A percentile compares a stretch with the other conserved stretches of the same genome.
Conservation (phyloP, 2,113 vertebrate genomes). For the Opisthocomus hoazin region DNA sequence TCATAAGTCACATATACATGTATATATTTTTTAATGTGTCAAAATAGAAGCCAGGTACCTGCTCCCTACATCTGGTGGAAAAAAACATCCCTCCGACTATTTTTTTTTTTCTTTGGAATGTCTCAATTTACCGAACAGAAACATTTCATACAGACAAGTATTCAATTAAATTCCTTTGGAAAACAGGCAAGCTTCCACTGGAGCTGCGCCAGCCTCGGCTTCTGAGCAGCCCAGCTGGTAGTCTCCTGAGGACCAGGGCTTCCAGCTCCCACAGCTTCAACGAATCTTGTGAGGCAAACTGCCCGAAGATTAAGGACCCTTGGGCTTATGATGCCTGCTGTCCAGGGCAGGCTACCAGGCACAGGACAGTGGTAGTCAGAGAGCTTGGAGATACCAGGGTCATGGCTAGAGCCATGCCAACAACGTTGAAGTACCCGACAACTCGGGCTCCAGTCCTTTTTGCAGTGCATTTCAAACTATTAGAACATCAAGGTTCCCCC, state of each 20-base stretch:
- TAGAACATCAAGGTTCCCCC: background rate
- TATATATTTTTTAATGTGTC: background rate
- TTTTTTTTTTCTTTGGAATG: background rate
- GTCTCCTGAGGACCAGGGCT: background rate
- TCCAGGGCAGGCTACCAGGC: background rate
- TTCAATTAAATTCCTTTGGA: slow-evolving; percentile 27
- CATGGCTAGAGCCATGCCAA: background rate
- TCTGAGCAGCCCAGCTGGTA: slow-evolving; percentile 24
- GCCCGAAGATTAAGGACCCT: background rate
- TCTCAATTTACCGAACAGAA: slow-evolving; percentile 24
- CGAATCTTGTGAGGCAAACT: background rate
- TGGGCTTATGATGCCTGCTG: background rate
- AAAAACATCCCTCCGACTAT: background rate
- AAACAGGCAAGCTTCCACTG: slow-evolving; percentile 20
- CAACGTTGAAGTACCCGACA: background rate
- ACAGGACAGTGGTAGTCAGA: background rate
- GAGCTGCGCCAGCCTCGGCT: background rate
- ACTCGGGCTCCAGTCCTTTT: background rate
- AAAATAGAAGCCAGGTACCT: background rate
- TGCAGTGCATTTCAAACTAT: background rate
- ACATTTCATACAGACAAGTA: slow-evolving; percentile 10
- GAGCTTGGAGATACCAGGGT: background rate
- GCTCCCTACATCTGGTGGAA: background rate
- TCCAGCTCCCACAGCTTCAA: background rate
- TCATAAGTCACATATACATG: background rate